A percentile compares a stretch with the other conserved stretches of the same genome.
These are phyloP conservation scores for Dendrocopos noguchii DNA, from an alignment of 2,113 vertebrate species.

Conservation along the genomic window DNA sequence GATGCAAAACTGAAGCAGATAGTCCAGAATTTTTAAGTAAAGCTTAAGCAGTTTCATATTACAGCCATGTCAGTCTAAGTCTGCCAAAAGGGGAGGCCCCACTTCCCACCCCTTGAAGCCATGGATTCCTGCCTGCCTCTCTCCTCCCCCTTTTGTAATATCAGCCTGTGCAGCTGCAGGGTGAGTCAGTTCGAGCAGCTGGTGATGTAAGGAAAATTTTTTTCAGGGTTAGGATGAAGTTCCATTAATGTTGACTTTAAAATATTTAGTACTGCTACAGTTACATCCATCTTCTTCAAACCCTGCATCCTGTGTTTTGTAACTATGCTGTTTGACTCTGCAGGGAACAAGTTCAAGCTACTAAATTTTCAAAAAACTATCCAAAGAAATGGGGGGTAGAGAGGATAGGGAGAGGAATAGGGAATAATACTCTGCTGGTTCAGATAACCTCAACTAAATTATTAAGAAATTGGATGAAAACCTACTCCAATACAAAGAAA, in stretches of 20 bases:
- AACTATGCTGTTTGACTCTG: not conserved
- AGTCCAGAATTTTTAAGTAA: slow-evolving; percentile 9
- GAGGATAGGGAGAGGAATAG: not conserved
- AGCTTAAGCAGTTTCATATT: not conserved
- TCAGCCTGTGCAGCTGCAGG: slow-evolving; percentile 8
- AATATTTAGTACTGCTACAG: slow-evolving; percentile 17
- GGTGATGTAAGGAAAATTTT: not conserved
- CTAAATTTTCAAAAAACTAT: slow-evolving; percentile 16
- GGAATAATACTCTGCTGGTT: not conserved
- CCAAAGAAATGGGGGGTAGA: not conserved
- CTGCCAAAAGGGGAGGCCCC: not conserved
- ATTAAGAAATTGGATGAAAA: not conserved
- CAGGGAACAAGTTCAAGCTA: slow-evolving; percentile 15
- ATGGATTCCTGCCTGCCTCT: not conserved
- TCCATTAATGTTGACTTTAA: slow-evolving; percentile 22
- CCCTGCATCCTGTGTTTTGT: not conserved
- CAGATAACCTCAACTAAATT: not conserved
- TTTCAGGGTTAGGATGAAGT: not conserved
- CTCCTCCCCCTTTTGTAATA: not conserved
- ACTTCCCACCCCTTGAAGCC: not conserved
- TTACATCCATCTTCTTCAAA: not conserved
- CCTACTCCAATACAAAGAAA: not conserved
- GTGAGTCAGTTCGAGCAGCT: slow-evolving; percentile 22
- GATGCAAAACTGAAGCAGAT: not conserved
- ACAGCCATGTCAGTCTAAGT: not conserved